These are phyloP conservation scores for Sebastes baramenuke DNA, from an alignment of 2,797 vertebrate genomes.

Conservation along the genomic window DNA sequence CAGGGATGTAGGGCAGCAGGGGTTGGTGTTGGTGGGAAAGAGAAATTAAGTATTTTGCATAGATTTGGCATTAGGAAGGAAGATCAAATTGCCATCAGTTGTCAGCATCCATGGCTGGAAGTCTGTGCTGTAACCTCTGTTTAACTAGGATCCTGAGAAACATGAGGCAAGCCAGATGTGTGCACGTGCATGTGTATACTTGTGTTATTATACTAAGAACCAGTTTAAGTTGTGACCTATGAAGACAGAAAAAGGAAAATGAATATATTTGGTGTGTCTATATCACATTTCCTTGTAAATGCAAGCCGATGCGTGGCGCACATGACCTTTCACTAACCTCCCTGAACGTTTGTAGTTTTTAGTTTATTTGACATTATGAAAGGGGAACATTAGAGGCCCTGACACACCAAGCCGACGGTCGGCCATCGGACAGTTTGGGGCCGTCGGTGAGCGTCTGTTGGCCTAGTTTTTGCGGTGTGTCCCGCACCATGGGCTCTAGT, in stretches of 20 bases:
- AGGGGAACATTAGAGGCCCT: background rate
- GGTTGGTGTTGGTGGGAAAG: constrained; percentile 1
- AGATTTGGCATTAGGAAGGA: constrained; percentile 58
- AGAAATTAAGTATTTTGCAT: constrained; percentile 59
- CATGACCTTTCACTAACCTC: background rate
- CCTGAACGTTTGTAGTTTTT: background rate
- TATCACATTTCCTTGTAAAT: background rate
- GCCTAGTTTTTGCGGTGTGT: too few species aligned
- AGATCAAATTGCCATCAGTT: constrained; percentile 57
- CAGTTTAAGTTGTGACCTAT: background rate
- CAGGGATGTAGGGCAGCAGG: constrained; percentile 1
- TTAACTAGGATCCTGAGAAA: constrained; percentile 20
- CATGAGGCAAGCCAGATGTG: background rate
- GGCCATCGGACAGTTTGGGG: too few species aligned
- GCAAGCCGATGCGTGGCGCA: background rate
- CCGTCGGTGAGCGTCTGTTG: too few species aligned
- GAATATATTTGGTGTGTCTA: background rate
- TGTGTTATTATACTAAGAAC: background rate
- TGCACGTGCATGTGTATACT: background rate
- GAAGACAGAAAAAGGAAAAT: background rate
- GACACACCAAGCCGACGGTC: background rate
- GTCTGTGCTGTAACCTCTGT: constrained; percentile 16
- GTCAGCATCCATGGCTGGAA: constrained; percentile 46
- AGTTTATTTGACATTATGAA: background rate
- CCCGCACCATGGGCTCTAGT: too few species aligned